Conservation (phyloP, 2,888 invertebrate species). For the Physocephala rufipes region DNA sequence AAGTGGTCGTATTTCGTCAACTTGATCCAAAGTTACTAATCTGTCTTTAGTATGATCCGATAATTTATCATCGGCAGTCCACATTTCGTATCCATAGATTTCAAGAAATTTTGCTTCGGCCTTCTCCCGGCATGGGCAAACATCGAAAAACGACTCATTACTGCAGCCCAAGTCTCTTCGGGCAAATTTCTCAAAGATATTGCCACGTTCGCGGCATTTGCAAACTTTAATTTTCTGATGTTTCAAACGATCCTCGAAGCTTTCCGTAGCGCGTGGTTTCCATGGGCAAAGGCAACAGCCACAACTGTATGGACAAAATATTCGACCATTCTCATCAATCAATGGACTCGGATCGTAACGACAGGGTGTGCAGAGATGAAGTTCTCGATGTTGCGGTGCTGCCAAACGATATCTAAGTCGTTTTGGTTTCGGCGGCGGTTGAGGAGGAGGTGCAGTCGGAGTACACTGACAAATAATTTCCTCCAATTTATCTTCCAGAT, state of each 20-base stretch:
- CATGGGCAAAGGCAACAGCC: conserved; percentile 60
- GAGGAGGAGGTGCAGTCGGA: background rate
- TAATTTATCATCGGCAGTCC: conserved; percentile 40
- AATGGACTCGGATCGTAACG: conserved; percentile 56
- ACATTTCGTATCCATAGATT: conserved; percentile 54
- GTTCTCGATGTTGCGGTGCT: conserved; percentile 56
- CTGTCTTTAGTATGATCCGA: background rate
- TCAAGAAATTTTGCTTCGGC: conserved; percentile 59
- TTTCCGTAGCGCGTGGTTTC: conserved; percentile 46
- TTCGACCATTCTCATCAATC: conserved; percentile 51
- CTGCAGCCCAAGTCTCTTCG: conserved; percentile 43
- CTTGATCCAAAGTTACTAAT: conserved; percentile 47
- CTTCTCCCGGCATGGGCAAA: conserved; percentile 60
- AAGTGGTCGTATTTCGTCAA: conserved; percentile 45
- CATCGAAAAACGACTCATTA: conserved; percentile 52
- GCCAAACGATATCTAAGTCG: conserved; percentile 49
- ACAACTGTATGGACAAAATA: conserved; percentile 58
- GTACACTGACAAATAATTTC: conserved; percentile 11
- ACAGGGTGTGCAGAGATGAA: conserved; percentile 54
- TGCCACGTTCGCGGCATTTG: conserved; percentile 53
- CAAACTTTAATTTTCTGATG: conserved; percentile 56
- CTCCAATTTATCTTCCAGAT: conserved; percentile 8
- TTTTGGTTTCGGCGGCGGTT: conserved; percentile 7
- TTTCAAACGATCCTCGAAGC: conserved; percentile 42
- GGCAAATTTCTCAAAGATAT: conserved; percentile 48